Conservation (phyloP, 1,140 invertebrate species). For the Drosophila orena region DNA sequence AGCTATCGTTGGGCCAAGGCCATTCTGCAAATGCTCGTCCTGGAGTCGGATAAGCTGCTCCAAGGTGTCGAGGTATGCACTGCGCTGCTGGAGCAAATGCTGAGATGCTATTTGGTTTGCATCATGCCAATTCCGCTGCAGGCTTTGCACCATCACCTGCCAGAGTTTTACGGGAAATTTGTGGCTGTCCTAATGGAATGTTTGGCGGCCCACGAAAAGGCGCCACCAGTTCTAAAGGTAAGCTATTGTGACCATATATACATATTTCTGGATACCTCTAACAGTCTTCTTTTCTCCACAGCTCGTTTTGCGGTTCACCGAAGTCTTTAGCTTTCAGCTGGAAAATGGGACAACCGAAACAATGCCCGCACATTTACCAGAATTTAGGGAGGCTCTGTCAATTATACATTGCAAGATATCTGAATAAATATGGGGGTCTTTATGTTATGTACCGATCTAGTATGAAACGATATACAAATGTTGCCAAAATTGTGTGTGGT, state of each 20-base stretch:
- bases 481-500: slow-evolving; percentile 5
- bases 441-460: background rate
- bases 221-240: slow-evolving; percentile 30
- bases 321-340: slow-evolving; percentile 49
- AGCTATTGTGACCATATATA: background rate
- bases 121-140: slow-evolving; percentile 63
- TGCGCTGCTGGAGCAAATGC: slow-evolving; percentile 38
- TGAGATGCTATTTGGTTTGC: slow-evolving; percentile 62
- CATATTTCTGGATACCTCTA: slow-evolving; percentile 11
- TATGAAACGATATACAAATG: slow-evolving; percentile 6
- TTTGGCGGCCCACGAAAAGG: slow-evolving; percentile 30
- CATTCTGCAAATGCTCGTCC: slow-evolving; percentile 63
- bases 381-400: slow-evolving; percentile 30
- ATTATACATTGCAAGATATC: slow-evolving; percentile 23
- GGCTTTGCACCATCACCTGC: slow-evolving; percentile 41
- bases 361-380: slow-evolving; percentile 1
- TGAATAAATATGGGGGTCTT: slow-evolving; percentile 27
- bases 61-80: slow-evolving; percentile 29
- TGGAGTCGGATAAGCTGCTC: slow-evolving; percentile 64
- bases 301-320: slow-evolving; percentile 48
- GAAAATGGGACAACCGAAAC: slow-evolving; percentile 1
- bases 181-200: slow-evolving; percentile 54
- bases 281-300: slow-evolving; percentile 2
- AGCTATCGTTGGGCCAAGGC: slow-evolving; percentile 68
- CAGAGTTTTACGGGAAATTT: slow-evolving; percentile 60